A percentile compares a stretch with the other conserved stretches of the same genome.
phyloP scores from a whole-genome alignment of 2,888 invertebrate species.

The Terebella lapidaria region DNA sequence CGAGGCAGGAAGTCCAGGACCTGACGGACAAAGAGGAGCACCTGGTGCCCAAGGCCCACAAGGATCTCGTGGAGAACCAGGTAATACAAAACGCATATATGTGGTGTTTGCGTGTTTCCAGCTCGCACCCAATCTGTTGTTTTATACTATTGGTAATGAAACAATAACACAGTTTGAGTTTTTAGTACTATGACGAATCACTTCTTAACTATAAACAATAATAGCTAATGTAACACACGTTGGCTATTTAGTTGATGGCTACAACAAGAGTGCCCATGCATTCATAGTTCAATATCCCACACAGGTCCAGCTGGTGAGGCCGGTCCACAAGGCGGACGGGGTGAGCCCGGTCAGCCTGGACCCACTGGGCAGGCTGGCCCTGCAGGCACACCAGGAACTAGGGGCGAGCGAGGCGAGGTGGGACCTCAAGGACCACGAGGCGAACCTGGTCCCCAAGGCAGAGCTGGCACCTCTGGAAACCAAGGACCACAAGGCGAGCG shows the following conservation, averaged over 20 bases:
- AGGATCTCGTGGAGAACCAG: conserved; percentile 24
- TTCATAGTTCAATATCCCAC: conserved; percentile 1
- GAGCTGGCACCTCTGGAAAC: conserved; percentile 20
- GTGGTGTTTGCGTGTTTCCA: too few species aligned
- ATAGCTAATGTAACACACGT: too few species aligned
- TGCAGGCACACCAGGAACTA: conserved; percentile 8
- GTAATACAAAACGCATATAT: too few species aligned
- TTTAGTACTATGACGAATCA: too few species aligned
- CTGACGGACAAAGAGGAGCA: conserved; percentile 20
- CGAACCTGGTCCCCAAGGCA: conserved; percentile 14
- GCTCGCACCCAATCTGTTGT: too few species aligned
- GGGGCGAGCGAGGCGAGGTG: conserved; percentile 9
- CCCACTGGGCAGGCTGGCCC: conserved; percentile 16
- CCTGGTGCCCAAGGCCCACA: conserved; percentile 30
- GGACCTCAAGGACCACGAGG: conserved; percentile 13
- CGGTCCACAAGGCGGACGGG: background rate
- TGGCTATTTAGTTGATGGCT: background rate
- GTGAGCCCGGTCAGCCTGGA: conserved; percentile 13
- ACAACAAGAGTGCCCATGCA: background rate
- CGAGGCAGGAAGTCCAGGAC: conserved; percentile 6
- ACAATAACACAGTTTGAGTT: too few species aligned
- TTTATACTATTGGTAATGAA: too few species aligned
- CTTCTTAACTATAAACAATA: too few species aligned
- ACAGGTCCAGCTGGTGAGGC: conserved; percentile 33
- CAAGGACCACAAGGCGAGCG: conserved; percentile 17